phyloP scores from a whole-genome alignment of 2,113 vertebrate species.

The cat (Felis catus) region DNA sequence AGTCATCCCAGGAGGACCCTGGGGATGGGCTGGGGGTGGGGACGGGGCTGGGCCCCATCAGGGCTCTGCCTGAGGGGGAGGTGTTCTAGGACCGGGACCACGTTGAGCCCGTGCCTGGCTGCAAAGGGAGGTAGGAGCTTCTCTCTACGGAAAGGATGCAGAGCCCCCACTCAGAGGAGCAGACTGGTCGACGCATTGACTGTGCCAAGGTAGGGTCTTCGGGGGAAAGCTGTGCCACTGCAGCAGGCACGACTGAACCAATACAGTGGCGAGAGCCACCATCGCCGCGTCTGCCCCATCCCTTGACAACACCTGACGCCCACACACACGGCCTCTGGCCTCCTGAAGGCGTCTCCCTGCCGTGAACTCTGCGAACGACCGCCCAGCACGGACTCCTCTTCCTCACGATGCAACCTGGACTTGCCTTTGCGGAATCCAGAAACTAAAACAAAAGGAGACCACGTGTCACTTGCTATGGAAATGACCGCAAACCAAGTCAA shows the following conservation, averaged over 20 bases:
- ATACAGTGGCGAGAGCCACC: neutral
- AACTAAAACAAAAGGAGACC: neutral
- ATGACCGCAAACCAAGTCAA: neutral
- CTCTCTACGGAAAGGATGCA: neutral
- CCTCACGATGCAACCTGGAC: neutral
- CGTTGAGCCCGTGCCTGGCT: neutral
- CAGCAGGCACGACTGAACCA: neutral
- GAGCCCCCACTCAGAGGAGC: neutral
- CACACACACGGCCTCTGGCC: neutral
- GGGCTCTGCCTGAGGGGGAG: neutral
- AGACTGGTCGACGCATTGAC: too few species aligned
- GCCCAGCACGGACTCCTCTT: neutral
- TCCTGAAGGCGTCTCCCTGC: neutral
- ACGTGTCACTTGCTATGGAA: neutral
- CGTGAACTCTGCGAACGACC: neutral
- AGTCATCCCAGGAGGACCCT: neutral
- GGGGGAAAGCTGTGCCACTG: too few species aligned
- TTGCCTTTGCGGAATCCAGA: neutral
- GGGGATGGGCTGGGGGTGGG: neutral
- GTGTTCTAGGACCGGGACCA: fast-evolving
- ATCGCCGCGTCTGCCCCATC: neutral
- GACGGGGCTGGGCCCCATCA: neutral
- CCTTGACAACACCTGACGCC: neutral
- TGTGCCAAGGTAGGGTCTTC: neutral
- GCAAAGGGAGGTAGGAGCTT: neutral